Evolutionary conservation across 2,113 vertebrate species (phyloP), one percentile per base, ranked within the genome.

Genomic region (Oreocharis arfaki): DNA sequence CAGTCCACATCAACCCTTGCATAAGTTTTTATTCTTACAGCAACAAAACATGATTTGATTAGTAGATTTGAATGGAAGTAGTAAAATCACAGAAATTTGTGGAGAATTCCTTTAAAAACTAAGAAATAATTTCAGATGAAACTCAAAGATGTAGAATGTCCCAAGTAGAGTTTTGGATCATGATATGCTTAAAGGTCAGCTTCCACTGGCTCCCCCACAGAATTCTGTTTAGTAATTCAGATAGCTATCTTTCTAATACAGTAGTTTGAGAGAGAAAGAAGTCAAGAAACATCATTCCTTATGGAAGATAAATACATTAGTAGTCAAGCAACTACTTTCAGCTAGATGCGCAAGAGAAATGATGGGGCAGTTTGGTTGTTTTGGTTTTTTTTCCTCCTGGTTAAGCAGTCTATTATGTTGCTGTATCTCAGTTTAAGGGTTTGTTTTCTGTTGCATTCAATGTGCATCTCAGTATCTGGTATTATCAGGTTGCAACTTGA

Each of bases 321-420:
- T 1, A 89, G 63, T 57, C 64, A 77, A 84, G 20, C 13, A 70
- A 59, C 15, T 87, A 7, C 39, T 71, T 95, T 37, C 8, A 35
- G 12, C 41, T 61, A 60, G 3, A 13, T 55, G 16, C 30, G 20
- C 9, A n/a, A 18, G 27, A 50, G 44, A 73, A 86, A 41, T 42
- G 1, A 50, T 57, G 41, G 8, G 15, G 4, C 0, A 4, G 6
- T 12, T 55, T 21, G 2, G 4, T 68, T 30, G 13, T 37, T 79
- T 56, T 22, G 3, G 10, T 1, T 5, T 67, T 57, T 32, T 75
- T 56, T 10, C 24, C 10, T 52, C 13, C 53, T 57, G 10, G 23
- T 78, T 55, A 42, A 3, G 1, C 13, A 80, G 50, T 74, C 10
- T 84, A 27, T 64, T 84, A 27, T 3, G 4, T 55, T 87, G 32